Evolutionary conservation across 2,113 vertebrate genomes (phyloP), one percentile per base, ranked within the genome.

Genomic region (Equus quagga): DNA sequence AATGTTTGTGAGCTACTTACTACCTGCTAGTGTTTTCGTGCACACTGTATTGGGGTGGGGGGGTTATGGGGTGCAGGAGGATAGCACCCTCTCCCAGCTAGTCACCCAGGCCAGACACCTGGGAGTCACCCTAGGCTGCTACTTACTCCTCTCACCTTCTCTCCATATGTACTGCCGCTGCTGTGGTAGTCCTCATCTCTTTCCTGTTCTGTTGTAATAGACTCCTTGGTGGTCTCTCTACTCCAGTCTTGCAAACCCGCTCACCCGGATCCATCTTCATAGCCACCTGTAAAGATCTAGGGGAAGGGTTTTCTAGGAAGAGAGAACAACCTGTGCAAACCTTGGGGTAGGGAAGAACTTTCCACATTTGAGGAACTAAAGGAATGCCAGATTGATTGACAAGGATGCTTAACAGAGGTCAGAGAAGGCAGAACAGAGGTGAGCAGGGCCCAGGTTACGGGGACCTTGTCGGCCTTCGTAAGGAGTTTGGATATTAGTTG

Each of bases 301-400:
- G 24, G 31, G 13, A 58, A 56, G 14, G 33, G 21, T 82, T 87
- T 97, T 97, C 64, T 94, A 92, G 84, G 41, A 72, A 78, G 73
- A 83, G 26, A 94, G 56, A 95, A 62, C 64, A 88, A 62, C 17
- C 46, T 64, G 3, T 54, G 56, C 67, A 79, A 65, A 90, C 46
- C 8, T 36, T 69, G 26, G 33, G 31, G 4, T 69, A 7, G 51
- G 62, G 54, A 94, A 70, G 54, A 88, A 56, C 75, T 89, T 60
- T 28, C n/a, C 51, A 83, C 58, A 60, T 78, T 73, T 0, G 4
- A 64, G 69, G 62, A 54, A 60, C 56, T 24, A 51, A 31, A 65
- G 75, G 58, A 78, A 83, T 23, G 41, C 31, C 73, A 89, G 56
- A 31, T 36, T 75, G 67, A 62, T 82, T 58, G 33, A 72, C 4